A percentile compares a stretch with the other conserved stretches of the same genome.
Evolutionary conservation across 2,888 invertebrate species (phyloP).

Genomic region (Lobophora halterata): DNA sequence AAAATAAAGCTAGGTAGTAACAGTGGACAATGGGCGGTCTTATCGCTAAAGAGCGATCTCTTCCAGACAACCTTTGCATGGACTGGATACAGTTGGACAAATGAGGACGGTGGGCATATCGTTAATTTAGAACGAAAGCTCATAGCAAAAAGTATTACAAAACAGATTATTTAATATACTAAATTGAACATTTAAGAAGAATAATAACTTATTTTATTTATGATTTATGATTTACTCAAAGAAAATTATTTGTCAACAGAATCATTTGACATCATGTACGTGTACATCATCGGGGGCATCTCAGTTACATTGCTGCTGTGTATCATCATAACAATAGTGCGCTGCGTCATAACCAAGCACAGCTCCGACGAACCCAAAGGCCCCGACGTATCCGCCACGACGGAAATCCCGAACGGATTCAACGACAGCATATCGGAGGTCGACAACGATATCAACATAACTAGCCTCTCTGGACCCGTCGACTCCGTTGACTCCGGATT

Average conservation of each 20-base stretch:
- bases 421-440: conserved; percentile 93
- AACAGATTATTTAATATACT: too few species aligned
- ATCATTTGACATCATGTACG: conserved; percentile 89
- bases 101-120: too few species aligned
- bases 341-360: conserved; percentile 85
- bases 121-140: too few species aligned
- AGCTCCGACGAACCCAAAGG: conserved; percentile 84
- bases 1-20: too few species aligned
- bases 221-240: background rate
- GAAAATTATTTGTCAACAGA: conserved; percentile 69
- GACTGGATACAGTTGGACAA: too few species aligned
- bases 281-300: conserved; percentile 90
- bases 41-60: too few species aligned
- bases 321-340: conserved; percentile 85
- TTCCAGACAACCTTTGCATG: too few species aligned
- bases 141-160: too few species aligned
- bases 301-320: conserved; percentile 86
- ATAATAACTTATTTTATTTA: too few species aligned
- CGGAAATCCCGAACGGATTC: conserved; percentile 90
- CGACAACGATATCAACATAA: conserved; percentile 89
- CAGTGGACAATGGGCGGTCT: too few species aligned
- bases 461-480: conserved; percentile 83
- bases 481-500: conserved; percentile 72
- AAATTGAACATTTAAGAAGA: too few species aligned
- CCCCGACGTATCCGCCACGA: conserved; percentile 85